A percentile compares a stretch with the other conserved stretches of the same genome.
These are phyloP conservation scores for Pogonocherus hispidulus DNA, from an alignment of 2,888 invertebrate species.

Conservation along the genomic window DNA sequence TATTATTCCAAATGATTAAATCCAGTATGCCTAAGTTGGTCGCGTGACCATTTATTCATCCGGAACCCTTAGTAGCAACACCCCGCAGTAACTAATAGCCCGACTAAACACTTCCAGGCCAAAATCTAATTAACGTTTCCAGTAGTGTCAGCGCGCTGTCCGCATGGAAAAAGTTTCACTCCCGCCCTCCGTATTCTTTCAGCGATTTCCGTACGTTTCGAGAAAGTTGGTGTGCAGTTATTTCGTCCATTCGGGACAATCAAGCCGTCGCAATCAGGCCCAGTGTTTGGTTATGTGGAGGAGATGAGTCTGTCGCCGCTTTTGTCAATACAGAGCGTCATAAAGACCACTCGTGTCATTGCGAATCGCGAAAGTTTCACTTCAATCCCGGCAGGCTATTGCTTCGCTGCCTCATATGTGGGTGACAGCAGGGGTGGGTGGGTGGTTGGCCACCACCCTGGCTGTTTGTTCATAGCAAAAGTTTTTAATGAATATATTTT, in stretches of 20 bases:
- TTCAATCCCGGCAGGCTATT: constrained; percentile 39
- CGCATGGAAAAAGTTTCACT: constrained; percentile 30
- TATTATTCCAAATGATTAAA: no score
- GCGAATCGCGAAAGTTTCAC: constrained; percentile 64
- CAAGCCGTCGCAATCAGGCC: constrained; percentile 69
- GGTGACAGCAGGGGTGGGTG: background rate
- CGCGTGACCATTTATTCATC: no score
- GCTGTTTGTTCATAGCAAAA: background rate
- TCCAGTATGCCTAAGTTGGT: no score
- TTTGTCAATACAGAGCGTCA: constrained; percentile 71
- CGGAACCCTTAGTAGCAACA: no score
- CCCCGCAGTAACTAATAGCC: background rate
- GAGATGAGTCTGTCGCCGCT: constrained; percentile 70
- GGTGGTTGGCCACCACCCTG: background rate
- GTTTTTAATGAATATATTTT: background rate
- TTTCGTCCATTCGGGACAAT: constrained; percentile 70
- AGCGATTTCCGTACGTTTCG: constrained; percentile 48
- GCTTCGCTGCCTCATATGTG: constrained; percentile 22
- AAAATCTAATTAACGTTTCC: constrained; percentile 30
- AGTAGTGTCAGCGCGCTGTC: constrained; percentile 28
- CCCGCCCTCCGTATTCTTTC: constrained; percentile 34
- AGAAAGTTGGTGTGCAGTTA: constrained; percentile 60
- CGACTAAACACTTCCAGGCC: background rate
- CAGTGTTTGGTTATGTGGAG: constrained; percentile 68
- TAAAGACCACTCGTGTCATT: constrained; percentile 75